Percentiles rank a stretch among this genome's conserved stretches.
Conservation (phyloP, 23 tunicate species). For the Trididemnum clinides region DNA sequence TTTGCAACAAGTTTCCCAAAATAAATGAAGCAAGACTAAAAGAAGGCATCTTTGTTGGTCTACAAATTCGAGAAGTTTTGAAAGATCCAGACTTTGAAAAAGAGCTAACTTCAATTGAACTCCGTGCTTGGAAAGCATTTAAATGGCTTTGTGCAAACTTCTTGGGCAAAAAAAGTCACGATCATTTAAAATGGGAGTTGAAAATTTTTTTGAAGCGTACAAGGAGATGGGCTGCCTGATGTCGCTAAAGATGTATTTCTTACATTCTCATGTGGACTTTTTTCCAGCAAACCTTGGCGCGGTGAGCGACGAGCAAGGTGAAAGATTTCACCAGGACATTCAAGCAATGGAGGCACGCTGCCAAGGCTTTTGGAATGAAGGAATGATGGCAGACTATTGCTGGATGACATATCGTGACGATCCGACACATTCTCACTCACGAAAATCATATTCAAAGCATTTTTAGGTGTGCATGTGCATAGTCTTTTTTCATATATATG, state of each 20-base stretch:
- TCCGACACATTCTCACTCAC: conserved; percentile 8
- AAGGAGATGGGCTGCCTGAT: conserved; percentile 19
- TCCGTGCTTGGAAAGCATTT: conserved; percentile 35
- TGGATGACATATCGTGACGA: conserved; percentile 26
- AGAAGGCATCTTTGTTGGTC: conserved; percentile 46
- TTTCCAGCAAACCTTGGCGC: conserved; percentile 30
- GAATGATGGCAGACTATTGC: conserved; percentile 36
- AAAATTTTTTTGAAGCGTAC: conserved; percentile 31
- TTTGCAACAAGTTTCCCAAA: conserved; percentile 27
- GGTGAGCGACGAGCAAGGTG: conserved; percentile 10
- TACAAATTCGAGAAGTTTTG: conserved; percentile 31
- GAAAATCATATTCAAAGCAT: too few species aligned
- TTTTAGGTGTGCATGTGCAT: too few species aligned
- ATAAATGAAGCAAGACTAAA: conserved; percentile 37
- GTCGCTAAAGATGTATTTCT: conserved; percentile 40
- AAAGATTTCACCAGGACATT: conserved; percentile 39
- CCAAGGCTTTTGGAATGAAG: conserved; percentile 32
- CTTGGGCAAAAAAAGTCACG: conserved; percentile 33
- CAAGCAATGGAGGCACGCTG: conserved; percentile 29
- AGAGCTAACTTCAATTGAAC: neutral
- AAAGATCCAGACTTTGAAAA: conserved; percentile 21
- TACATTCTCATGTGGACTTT: conserved; percentile 21
- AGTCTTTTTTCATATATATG: too few species aligned
- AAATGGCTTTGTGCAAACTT: conserved; percentile 40
- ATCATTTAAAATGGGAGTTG: conserved; percentile 20